Evolutionary conservation across 1,140 invertebrate species (phyloP).

Genomic region (Odontomachus brunneus): DNA sequence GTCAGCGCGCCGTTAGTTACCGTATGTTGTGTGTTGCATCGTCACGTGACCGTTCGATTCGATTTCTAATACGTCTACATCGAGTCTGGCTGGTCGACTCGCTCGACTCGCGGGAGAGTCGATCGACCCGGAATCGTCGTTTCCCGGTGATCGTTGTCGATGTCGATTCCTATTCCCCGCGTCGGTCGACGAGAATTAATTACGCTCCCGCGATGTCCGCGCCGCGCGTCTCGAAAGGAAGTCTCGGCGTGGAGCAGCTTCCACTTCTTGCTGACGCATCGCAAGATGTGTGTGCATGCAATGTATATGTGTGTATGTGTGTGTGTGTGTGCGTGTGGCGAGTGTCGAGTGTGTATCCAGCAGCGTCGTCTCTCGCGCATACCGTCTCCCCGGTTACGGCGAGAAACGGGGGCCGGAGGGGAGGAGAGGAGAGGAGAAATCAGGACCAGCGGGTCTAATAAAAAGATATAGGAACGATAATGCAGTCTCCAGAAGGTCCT

Average conservation of each 20-base stretch:
- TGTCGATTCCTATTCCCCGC: slow-evolving; percentile 40
- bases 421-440: slow-evolving; percentile 63
- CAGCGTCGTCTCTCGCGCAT: slow-evolving; percentile 45
- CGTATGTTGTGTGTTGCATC: no score
- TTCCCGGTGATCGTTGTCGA: slow-evolving; percentile 13
- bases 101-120: background rate
- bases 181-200: slow-evolving; percentile 64
- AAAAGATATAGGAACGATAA: slow-evolving; percentile 77
- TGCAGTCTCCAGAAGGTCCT: slow-evolving; percentile 74
- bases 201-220: slow-evolving; percentile 50
- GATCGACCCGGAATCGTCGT: slow-evolving; percentile 16
- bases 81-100: background rate
- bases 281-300: slow-evolving; percentile 12
- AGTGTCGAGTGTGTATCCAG: slow-evolving; percentile 41
- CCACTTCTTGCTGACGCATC: slow-evolving; percentile 71
- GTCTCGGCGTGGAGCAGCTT: slow-evolving; percentile 9
- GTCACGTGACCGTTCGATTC: background rate
- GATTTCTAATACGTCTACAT: slow-evolving; percentile 10
- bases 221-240: slow-evolving; percentile 51
- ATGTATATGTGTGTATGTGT: slow-evolving; percentile 3
- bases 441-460: slow-evolving; percentile 70
- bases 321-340: slow-evolving; percentile 14
- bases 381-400: slow-evolving; percentile 8
- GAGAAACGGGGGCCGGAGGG: slow-evolving; percentile 49
- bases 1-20: background rate